Percentiles rank a stretch among this genome's conserved stretches.
These are phyloP conservation scores for Acromyrmex heyeri DNA, from an alignment of 1,140 invertebrate species.

Conservation along the genomic window DNA sequence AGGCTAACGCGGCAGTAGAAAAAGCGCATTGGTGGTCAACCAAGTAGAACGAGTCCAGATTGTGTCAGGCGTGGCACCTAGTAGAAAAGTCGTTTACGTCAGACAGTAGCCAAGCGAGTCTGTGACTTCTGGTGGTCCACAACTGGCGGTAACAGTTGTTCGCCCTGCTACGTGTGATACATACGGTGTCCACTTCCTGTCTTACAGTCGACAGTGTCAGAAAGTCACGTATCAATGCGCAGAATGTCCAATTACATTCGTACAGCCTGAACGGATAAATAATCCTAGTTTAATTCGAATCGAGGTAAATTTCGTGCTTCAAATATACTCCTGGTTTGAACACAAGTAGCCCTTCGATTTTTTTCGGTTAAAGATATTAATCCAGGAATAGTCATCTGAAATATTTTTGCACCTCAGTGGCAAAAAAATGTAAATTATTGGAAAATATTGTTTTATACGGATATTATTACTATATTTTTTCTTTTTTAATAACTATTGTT, in stretches of 20 bases:
- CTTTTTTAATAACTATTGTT: no score
- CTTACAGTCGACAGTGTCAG: not conserved
- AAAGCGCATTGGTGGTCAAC: constrained; percentile 3
- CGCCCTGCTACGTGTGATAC: constrained; percentile 42
- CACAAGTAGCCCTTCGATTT: not conserved
- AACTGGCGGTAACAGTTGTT: constrained; percentile 53
- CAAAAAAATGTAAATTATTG: no score
- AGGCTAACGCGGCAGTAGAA: constrained; percentile 30
- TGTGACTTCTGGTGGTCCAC: constrained; percentile 25
- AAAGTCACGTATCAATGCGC: constrained; percentile 49
- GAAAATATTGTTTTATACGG: no score
- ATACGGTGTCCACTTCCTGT: constrained; percentile 21
- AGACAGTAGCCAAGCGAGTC: constrained; percentile 18
- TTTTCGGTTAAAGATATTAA: not conserved
- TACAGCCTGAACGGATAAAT: not conserved
- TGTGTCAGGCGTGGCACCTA: constrained; percentile 14
- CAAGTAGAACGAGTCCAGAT: constrained; percentile 34
- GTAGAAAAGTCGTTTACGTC: constrained; percentile 37
- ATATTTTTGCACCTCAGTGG: no score
- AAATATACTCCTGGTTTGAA: not conserved
- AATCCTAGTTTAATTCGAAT: not conserved
- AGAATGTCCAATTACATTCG: not conserved
- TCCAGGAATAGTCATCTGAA: no score
- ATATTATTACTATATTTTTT: no score
- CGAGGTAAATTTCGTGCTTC: not conserved